Evolutionary conservation across 2,113 vertebrate species (phyloP), one percentile per base, ranked within the genome.

Genomic region (Irena cyanogastra): DNA sequence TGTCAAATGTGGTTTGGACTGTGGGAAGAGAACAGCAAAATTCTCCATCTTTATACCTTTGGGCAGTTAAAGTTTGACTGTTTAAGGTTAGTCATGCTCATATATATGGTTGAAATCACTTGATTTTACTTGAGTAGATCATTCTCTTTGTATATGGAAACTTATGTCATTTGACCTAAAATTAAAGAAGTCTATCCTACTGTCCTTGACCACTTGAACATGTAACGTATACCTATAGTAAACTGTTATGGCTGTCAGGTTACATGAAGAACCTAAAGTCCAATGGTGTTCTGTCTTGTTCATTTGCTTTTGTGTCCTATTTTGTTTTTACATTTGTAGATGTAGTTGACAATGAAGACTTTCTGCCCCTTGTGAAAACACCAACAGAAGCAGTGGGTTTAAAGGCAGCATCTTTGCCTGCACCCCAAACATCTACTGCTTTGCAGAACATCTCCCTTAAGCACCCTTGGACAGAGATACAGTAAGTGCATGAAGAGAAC

Each of bases 391-490:
- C 98, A 28, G 99, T 99, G 49, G 99, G 99, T 9, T 92, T 97
- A 83, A 98, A 95, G 49, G 98, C 99, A 27, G 98, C 98, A 6
- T 97, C 70, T 39, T 92, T 97, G 27, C 97, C 98, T 2, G 96
- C 96, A 42, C 98, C 98, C 5, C 86, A 97, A n/a, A 94, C 89
- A 24, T 94, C 97, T 30, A 96, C 80, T 10, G 90, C 98, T 37
- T 97, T 99, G 59, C 91, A 97, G 91, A 99, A 99, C 60, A 92
- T 99, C 94, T 99, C 99, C 8, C 98, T 99, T 94, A 99, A 99
- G 95, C 99, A 99, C 78, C 98, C 99, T 20, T 98, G 99, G 95
- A 99, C 99, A 22, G 98, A 99, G 97, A 97, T 99, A 95, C 99
- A 99, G 99, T 99, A 97, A 98, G 99, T 98, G 21, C 6, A 35